A percentile compares a stretch with the other conserved stretches of the same genome.
These are phyloP conservation scores for Furcifer pardalis DNA, from an alignment of 2,797 vertebrate species.

Conservation along the genomic window DNA sequence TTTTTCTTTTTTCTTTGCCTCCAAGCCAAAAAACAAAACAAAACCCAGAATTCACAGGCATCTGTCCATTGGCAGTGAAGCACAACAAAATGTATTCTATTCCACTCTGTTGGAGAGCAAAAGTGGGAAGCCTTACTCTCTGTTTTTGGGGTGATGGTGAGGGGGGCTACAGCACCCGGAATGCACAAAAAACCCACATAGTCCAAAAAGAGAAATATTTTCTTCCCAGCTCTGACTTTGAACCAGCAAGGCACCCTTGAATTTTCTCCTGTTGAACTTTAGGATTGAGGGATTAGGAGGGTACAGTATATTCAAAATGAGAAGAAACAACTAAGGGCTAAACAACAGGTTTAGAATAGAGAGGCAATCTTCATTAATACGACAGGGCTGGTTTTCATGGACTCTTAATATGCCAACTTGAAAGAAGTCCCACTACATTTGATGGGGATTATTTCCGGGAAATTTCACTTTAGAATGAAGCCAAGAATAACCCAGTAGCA, in stretches of 20 bases:
- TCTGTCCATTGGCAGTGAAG: neutral
- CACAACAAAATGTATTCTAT: neutral
- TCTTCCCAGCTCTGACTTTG: no score
- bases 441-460: neutral
- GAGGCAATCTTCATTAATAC: neutral
- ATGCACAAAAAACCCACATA: no score
- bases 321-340: neutral
- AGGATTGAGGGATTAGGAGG: neutral
- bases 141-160: no score
- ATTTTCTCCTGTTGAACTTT: neutral
- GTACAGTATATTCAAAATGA: neutral
- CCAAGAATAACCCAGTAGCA: neutral
- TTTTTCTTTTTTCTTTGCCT: no score
- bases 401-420: neutral
- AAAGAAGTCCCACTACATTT: neutral
- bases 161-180: no score
- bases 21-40: no score
- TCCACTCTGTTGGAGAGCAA: neutral
- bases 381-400: neutral
- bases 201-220: no score
- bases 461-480: neutral
- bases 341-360: neutral
- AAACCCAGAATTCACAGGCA: neutral
- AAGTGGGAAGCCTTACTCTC: no score
- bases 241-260: neutral